Percentiles rank a stretch among this genome's conserved stretches.
Conservation (phyloP, 2,113 vertebrate species). For the Corydoras maculifer region DNA sequence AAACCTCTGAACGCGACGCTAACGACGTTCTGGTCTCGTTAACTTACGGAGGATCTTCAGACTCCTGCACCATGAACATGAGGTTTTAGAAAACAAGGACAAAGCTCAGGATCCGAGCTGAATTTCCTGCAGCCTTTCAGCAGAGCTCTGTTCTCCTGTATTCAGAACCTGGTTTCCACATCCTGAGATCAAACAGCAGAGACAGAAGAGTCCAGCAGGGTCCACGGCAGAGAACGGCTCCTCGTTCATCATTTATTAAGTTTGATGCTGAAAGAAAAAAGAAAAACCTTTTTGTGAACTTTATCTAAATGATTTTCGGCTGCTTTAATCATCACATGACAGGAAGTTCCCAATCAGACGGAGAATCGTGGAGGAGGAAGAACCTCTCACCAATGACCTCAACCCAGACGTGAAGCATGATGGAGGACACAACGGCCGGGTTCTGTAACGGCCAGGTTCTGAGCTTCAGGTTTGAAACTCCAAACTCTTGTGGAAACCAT, state of each 20-base stretch:
- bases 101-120: not conserved
- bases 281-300: too few species aligned
- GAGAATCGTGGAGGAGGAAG: too few species aligned
- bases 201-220: not conserved
- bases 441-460: too few species aligned
- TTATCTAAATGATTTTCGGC: too few species aligned
- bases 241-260: not conserved
- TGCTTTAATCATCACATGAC: too few species aligned
- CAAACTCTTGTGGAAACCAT: too few species aligned
- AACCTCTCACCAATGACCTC: too few species aligned
- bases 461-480: too few species aligned
- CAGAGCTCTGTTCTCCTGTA: not conserved
- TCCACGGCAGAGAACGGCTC: not conserved
- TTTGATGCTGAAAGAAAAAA: too few species aligned
- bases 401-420: too few species aligned
- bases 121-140: slow-evolving; percentile 1
- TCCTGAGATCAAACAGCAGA: not conserved
- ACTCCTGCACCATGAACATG: not conserved
- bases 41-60: not conserved
- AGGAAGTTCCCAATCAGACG: too few species aligned
- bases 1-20: not conserved
- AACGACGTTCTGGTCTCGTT: not conserved
- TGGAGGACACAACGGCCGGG: too few species aligned
- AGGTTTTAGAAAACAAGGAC: slow-evolving; percentile 11
- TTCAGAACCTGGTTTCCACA: not conserved